Conservation (phyloP, 2,888 invertebrate genomes). For the Troilus luridus region DNA sequence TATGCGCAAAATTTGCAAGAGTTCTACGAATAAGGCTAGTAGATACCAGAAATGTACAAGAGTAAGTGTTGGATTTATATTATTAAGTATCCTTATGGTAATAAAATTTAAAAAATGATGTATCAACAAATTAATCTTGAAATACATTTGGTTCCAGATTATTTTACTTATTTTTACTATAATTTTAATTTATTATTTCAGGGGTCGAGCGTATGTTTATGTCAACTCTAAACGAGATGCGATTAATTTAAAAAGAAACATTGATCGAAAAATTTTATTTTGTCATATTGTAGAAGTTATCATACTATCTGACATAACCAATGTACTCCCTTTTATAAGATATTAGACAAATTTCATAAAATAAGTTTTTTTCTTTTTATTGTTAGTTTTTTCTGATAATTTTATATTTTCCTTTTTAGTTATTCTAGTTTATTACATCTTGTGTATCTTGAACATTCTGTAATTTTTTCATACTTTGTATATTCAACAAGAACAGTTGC, state of each 20-base stretch:
- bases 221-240: slow-evolving; percentile 31
- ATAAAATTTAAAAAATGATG: too few relatives aligned
- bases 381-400: too few relatives aligned
- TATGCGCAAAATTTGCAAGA: slow-evolving; percentile 29
- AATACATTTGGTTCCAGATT: not conserved
- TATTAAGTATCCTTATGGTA: not conserved
- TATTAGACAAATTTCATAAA: not conserved
- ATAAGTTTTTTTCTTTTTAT: not conserved
- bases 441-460: not conserved
- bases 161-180: not conserved
- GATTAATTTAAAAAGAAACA: slow-evolving; percentile 15
- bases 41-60: slow-evolving; percentile 2
- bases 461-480: not conserved
- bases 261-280: slow-evolving; percentile 37
- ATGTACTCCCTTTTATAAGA: slow-evolving; percentile 1
- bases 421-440: not conserved
- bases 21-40: slow-evolving; percentile 38
- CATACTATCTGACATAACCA: slow-evolving; percentile 34
- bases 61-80: slow-evolving; percentile 9
- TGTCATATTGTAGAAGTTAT: slow-evolving; percentile 21
- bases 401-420: not conserved
- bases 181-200: slow-evolving; percentile 35
- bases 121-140: too few relatives aligned
- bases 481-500: not conserved
- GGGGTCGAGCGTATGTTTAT: slow-evolving; percentile 46